Percentiles rank a stretch among this genome's conserved stretches.
Conservation (phyloP, 2,888 invertebrate genomes). For the Boloria euphrosyne region DNA sequence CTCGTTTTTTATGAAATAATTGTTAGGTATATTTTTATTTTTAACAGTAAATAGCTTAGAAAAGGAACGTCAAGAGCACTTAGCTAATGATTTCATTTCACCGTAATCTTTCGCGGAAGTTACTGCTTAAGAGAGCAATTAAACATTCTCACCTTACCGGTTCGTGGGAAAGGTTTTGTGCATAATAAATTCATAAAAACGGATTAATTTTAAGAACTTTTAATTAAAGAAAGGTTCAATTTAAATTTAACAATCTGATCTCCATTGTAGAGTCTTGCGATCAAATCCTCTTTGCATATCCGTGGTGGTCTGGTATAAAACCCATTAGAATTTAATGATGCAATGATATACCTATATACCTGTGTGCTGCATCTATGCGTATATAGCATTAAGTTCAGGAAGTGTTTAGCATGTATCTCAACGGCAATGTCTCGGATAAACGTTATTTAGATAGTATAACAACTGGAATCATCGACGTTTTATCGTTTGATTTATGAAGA, state of each 20-base stretch:
- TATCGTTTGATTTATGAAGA: conserved; percentile 24
- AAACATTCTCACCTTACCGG: conserved; percentile 62
- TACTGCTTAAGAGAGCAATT: conserved; percentile 65
- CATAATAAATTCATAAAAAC: conserved; percentile 37
- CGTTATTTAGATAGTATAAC: conserved; percentile 20
- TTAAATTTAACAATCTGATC: conserved; percentile 42
- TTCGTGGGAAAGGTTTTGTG: conserved; percentile 58
- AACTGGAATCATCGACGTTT: conserved; percentile 22
- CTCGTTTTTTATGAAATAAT: conserved; percentile 10
- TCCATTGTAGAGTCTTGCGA: neutral
- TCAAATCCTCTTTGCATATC: conserved; percentile 10
- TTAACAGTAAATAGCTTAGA: conserved; percentile 19
- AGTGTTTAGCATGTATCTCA: conserved; percentile 6
- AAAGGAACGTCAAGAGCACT: conserved; percentile 27
- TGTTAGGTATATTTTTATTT: conserved; percentile 16
- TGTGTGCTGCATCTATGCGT: neutral
- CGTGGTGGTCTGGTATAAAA: conserved; percentile 14
- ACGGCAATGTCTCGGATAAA: conserved; percentile 8
- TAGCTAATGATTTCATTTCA: conserved; percentile 51
- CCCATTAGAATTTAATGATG: conserved; percentile 19
- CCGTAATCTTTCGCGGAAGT: conserved; percentile 64
- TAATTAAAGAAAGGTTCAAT: conserved; percentile 29
- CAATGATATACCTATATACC: conserved; percentile 7
- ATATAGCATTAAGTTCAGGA: conserved; percentile 5
- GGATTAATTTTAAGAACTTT: conserved; percentile 39